Base-by-base conservation (phyloP, 2,888 invertebrate genomes). In the Drosophila trichaetosa region DNA sequence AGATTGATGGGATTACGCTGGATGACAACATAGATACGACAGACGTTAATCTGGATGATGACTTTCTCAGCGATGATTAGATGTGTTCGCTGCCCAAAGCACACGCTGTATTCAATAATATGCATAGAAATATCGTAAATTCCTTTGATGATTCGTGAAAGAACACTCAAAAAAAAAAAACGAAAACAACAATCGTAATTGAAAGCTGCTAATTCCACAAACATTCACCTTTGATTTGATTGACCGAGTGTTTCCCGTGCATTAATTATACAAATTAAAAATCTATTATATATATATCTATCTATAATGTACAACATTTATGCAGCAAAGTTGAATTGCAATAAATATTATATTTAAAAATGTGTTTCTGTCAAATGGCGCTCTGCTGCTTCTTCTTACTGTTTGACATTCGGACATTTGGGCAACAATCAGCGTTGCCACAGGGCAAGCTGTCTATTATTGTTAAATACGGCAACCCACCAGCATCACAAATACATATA, bases 1-100 rank as follows among this genome's bases (percentile, higher is more conserved):
- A 98, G 92, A 94, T 98, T 61, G 97, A 97, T 79, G 96, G 96
- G 79, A 95, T 97, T 81, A 95, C 95, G 80, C 93, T 98, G 34
- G 97, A 98, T 91, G 96, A 96, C 76, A 95, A 95, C 90, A 96
- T 97, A 79, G 97, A 97, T 91, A 95, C 95, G 64, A 95, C 95
- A 92, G 96, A 96, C 92, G 95, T 96, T 70, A 96, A 95, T 93
- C 93, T 96, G 87, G 96, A 96, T 90, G 96, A 96, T 68, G 92
- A 92, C 90, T 94, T 96, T 81, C 92, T 96, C 75, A 95, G 95
- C 87, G 96, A 96, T 92, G 91, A 91, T 74, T 90, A 83, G 74
- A 59, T 36, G 38, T 59, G 29, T 42, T 29, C 36, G 48, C 34
- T 52, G 57, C 27, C n/a, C 46, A 29, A 68, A 56, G 69, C 69